Evolutionary conservation across 2,113 vertebrate genomes (phyloP).

Genomic region (Ascaphus truei): DNA sequence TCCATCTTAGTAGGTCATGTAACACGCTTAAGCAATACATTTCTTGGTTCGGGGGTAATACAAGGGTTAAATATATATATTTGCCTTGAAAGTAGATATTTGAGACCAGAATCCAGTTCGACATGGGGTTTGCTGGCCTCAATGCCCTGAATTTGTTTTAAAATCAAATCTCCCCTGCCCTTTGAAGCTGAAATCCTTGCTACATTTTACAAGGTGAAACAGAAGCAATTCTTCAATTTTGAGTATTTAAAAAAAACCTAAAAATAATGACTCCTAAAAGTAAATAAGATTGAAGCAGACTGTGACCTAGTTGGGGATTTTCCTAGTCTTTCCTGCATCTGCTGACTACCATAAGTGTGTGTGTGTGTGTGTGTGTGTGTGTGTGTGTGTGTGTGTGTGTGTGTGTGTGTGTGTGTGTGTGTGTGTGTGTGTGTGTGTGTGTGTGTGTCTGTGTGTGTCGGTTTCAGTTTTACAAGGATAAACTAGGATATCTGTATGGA

Average conservation of each 20-base stretch:
- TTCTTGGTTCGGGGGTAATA: too few relatives aligned
- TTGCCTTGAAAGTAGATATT: not conserved
- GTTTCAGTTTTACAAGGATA: slow-evolving; percentile 8
- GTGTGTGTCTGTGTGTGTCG: not conserved
- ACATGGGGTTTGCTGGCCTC: slow-evolving; percentile 13
- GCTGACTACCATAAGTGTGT: slow-evolving; percentile 8
- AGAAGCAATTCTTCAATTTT: slow-evolving; percentile 16
- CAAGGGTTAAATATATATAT: not conserved
- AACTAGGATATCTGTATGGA: not conserved
- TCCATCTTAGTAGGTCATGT: too few relatives aligned
- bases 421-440: not conserved
- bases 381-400: slow-evolving; percentile 1
- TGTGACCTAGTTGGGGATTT: slow-evolving; percentile 17
- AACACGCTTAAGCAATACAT: too few relatives aligned
- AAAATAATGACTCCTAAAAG: slow-evolving; percentile 16
- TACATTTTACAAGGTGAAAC: slow-evolving; percentile 21
- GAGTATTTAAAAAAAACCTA: slow-evolving; percentile 16
- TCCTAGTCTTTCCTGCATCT: not conserved
- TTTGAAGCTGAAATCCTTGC: slow-evolving; percentile 26
- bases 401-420: not conserved
- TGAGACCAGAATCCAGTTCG: slow-evolving; percentile 4
- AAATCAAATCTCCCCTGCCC: slow-evolving; percentile 17
- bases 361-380: not conserved
- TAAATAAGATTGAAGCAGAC: not conserved
- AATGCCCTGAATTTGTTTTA: slow-evolving; percentile 20